Evolutionary conservation across 35 echinoderm and acorn worm genomes (phyloP).

Genomic region (Lytechinus variegatus): DNA sequence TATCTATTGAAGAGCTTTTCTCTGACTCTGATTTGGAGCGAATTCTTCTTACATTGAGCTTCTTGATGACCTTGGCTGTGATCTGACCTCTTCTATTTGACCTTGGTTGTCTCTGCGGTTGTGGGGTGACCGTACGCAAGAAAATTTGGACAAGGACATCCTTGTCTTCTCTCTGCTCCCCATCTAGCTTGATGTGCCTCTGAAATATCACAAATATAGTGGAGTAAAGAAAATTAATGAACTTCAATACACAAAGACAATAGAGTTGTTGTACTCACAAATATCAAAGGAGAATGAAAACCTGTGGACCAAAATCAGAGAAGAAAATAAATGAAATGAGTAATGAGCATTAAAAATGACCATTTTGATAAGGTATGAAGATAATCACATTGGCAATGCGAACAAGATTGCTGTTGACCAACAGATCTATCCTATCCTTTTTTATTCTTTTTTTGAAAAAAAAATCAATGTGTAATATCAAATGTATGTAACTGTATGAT

Average conservation of each 20-base stretch:
- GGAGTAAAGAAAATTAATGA: neutral
- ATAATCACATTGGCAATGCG: no score
- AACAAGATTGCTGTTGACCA: no score
- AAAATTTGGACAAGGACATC: constrained; percentile 16
- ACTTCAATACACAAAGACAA: neutral
- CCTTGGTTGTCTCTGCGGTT: constrained; percentile 21
- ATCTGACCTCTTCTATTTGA: constrained; percentile 35
- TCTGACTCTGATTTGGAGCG: neutral
- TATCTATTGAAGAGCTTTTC: neutral
- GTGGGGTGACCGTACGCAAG: constrained; percentile 23
- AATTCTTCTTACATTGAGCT: neutral
- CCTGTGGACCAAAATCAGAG: no score
- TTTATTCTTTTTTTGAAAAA: no score
- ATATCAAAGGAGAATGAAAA: no score
- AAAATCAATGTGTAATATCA: no score
- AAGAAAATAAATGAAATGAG: no score
- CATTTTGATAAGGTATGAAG: no score
- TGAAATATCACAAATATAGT: neutral
- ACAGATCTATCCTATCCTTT: no score
- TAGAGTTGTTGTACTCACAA: no score
- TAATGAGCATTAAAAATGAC: no score
- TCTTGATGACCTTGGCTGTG: constrained; percentile 38
- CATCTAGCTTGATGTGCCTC: constrained; percentile 46
- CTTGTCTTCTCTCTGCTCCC: constrained; percentile 15
- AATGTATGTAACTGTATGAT: no score